phyloP scores from a whole-genome alignment of 1,140 invertebrate species.

The Drosophila serrata region DNA sequence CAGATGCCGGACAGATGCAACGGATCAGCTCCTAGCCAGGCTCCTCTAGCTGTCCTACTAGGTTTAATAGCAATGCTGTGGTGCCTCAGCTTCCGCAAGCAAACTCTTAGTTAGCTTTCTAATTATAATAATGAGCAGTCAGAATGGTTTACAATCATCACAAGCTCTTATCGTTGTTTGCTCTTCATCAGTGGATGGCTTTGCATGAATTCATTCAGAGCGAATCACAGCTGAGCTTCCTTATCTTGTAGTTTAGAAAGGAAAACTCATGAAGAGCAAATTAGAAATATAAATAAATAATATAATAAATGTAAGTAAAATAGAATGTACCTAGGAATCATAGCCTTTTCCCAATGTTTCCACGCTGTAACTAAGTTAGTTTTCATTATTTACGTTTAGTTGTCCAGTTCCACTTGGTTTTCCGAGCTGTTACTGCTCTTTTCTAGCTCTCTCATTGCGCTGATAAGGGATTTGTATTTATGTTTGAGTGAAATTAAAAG shows the following conservation, averaged over 20 bases:
- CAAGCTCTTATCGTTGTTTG: conserved; percentile 27
- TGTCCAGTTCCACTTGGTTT: background rate
- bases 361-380: background rate
- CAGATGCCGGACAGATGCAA: conserved; percentile 52
- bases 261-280: background rate
- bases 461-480: conserved; percentile 72
- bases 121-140: conserved; percentile 11
- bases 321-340: too few species aligned
- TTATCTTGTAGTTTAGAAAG: background rate
- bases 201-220: conserved; percentile 3
- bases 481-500: background rate
- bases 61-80: conserved; percentile 1
- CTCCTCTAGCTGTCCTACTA: background rate
- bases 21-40: conserved; percentile 20
- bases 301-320: background rate
- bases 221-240: background rate
- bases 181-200: background rate
- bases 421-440: background rate
- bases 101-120: conserved; percentile 3
- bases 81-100: background rate
- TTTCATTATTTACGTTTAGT: background rate
- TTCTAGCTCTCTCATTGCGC: conserved; percentile 15
- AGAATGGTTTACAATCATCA: conserved; percentile 9
- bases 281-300: background rate
- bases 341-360: background rate